A percentile compares a stretch with the other conserved stretches of the same genome.
These are phyloP conservation scores for Melanerpes aurifrons DNA, from an alignment of 2,113 vertebrate species.

Conservation along the genomic window DNA sequence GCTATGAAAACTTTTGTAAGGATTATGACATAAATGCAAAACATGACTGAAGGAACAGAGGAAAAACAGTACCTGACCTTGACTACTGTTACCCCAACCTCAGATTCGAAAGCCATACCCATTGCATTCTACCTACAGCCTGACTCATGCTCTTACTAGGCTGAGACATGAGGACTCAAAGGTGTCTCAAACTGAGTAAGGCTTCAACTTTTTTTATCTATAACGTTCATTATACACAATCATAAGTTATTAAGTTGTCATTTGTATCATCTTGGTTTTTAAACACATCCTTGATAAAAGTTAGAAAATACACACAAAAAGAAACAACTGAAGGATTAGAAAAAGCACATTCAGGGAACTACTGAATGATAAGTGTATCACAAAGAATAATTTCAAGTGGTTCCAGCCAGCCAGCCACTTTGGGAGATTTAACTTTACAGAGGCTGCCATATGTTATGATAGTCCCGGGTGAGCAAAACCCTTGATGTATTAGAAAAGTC, in stretches of 20 bases:
- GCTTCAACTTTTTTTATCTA: background rate
- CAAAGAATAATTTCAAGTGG: background rate
- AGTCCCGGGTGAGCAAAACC: background rate
- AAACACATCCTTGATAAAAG: background rate
- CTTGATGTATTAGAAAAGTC: too few species aligned
- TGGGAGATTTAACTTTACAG: fast-evolving
- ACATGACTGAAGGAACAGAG: background rate
- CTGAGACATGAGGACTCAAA: background rate
- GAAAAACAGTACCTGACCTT: background rate
- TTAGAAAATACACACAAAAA: background rate
- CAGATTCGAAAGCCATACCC: background rate
- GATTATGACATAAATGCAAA: background rate
- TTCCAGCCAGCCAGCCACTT: background rate
- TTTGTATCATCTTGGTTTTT: background rate
- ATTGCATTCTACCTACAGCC: background rate
- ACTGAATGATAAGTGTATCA: background rate
- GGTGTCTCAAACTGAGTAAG: background rate
- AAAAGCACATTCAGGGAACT: background rate
- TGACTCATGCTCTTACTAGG: background rate
- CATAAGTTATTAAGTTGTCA: background rate
- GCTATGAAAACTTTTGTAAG: background rate
- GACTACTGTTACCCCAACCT: background rate
- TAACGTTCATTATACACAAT: background rate
- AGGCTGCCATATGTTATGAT: background rate
- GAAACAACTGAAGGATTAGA: background rate